Evolutionary conservation across 2,797 vertebrate species (phyloP), one percentile per base, ranked within the genome.

Genomic region (Helicolenus hilgendorfi): DNA sequence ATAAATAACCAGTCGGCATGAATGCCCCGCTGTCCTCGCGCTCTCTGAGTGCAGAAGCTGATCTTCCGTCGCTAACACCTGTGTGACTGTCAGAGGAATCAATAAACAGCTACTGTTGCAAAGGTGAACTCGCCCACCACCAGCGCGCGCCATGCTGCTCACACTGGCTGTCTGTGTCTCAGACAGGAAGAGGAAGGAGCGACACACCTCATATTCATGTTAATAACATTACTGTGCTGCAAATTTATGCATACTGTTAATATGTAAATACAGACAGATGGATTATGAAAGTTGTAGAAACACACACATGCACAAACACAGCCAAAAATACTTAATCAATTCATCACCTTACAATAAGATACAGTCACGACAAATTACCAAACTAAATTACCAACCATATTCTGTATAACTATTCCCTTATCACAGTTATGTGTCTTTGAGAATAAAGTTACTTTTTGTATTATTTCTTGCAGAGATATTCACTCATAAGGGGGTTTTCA

Each of bases 1-100:
- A 95, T 93, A 94, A 94, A 94, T 95, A 92, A 86, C 14, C 81
- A 90, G 89, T 87, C 84, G 77, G 87, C 79, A 78, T 71, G 80
- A 87, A 87, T 2, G 85, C 89, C 27, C 82, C 26, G 22, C 77
- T 88, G 88, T 88, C 89, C 81, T 77, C 38, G 0, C 18, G 22
- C 35, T 88, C 84, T 83, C 26, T 58, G 81, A 87, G 84, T 81
- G 85, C 79, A 87, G 79, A 70, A 69, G 81, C 91, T 85, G 87
- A 89, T 95, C 88, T 62, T 85, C 85, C 90, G 79, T 86, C 69
- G 20, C 79, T 36, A 77, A 90, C 93, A 94, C 93, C 91, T 94
- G 89, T 73, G 89, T 68, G 86, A 89, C 94, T 83, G 87, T 92
- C 84, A 87, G 83, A 85, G 65, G 79, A 87, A 95, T 94, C 92